These are phyloP conservation scores for Brachionus plicatilis DNA, from an alignment of 1,140 invertebrate genomes.

Conservation along the genomic window DNA sequence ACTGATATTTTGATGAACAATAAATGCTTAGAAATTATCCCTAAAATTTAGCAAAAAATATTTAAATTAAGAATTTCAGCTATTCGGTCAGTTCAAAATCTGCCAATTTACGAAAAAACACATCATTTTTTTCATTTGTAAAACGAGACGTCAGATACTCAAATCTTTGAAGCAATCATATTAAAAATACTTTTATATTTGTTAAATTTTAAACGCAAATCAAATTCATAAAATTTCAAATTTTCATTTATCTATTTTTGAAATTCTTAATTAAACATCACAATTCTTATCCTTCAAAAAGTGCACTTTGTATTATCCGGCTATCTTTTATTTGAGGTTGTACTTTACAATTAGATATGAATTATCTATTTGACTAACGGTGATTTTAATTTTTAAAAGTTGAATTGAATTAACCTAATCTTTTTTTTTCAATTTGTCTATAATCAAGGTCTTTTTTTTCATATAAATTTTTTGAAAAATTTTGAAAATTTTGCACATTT, in stretches of 20 bases:
- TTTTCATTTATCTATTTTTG: neutral
- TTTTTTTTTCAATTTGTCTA: neutral
- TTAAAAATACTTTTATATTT: neutral
- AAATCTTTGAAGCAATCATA: neutral
- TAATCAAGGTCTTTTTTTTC: neutral
- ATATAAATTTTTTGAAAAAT: too few relatives aligned
- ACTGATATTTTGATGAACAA: too few relatives aligned
- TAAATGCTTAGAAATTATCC: too few relatives aligned
- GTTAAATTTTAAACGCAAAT: too few relatives aligned
- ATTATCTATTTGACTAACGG: neutral
- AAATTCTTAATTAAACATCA: neutral
- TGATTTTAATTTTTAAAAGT: neutral
- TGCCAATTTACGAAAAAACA: neutral
- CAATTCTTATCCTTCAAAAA: neutral
- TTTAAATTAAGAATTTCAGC: too few relatives aligned
- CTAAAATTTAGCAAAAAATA: too few relatives aligned
- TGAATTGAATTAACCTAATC: neutral
- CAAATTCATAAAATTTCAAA: neutral
- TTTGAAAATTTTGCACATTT: too few relatives aligned
- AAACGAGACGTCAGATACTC: neutral
- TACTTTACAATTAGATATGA: neutral
- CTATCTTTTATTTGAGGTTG: neutral
- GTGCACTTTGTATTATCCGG: neutral
- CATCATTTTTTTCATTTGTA: neutral
- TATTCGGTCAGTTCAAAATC: too few relatives aligned